These are phyloP conservation scores for Apotomis betuletana DNA, from an alignment of 2,888 invertebrate species.

Conservation along the genomic window DNA sequence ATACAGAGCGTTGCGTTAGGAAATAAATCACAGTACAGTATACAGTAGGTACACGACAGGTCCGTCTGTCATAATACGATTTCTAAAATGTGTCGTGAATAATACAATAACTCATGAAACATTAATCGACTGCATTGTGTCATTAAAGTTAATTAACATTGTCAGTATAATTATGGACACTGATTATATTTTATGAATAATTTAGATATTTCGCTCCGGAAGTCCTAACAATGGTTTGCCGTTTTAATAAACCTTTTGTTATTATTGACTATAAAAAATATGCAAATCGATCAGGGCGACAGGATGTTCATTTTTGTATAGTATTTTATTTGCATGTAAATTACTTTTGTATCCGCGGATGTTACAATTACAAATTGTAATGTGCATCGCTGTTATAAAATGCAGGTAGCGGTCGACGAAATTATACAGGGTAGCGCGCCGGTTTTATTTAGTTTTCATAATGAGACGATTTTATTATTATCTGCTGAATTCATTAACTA, in stretches of 20 bases:
- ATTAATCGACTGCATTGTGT: slow-evolving; percentile 40
- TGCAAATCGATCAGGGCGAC: slow-evolving; percentile 79
- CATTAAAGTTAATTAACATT: slow-evolving; percentile 62
- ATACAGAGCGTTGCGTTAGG: slow-evolving; percentile 20
- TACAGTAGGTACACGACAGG: slow-evolving; percentile 32
- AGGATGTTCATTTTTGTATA: slow-evolving; percentile 81
- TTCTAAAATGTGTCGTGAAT: slow-evolving; percentile 42
- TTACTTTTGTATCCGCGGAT: slow-evolving; percentile 74
- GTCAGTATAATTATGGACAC: slow-evolving; percentile 67
- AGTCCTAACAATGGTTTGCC: slow-evolving; percentile 72
- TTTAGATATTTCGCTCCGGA: slow-evolving; percentile 69
- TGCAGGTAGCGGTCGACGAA: slow-evolving; percentile 51
- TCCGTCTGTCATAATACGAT: slow-evolving; percentile 40
- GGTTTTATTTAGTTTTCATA: slow-evolving; percentile 47
- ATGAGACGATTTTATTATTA: slow-evolving; percentile 36
- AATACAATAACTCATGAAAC: slow-evolving; percentile 43
- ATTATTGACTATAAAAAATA: slow-evolving; percentile 78
- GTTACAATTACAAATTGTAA: slow-evolving; percentile 75
- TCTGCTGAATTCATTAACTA: background rate
- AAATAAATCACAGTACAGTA: slow-evolving; percentile 44
- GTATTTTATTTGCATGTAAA: slow-evolving; percentile 82
- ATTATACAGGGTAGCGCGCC: slow-evolving; percentile 50
- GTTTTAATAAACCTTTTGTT: slow-evolving; percentile 72
- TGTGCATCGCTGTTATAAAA: slow-evolving; percentile 68
- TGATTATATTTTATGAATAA: slow-evolving; percentile 80